phyloP scores from a whole-genome alignment of 2,797 vertebrate genomes.

The Hydrocynus forskahlii region DNA sequence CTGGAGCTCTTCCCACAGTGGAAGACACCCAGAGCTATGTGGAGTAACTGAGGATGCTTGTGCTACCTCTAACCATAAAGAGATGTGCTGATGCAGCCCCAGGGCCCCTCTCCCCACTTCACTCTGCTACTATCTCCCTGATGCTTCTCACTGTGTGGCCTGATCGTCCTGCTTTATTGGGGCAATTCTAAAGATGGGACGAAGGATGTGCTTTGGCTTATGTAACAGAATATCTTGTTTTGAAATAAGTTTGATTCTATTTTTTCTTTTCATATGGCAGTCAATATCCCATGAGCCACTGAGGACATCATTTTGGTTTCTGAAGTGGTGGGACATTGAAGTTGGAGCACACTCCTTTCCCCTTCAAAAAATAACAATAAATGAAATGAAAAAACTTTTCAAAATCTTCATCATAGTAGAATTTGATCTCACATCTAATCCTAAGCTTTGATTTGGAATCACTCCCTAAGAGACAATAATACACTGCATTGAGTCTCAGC shows the following conservation, averaged over 20 bases:
- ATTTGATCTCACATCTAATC: too few species aligned
- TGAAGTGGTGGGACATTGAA: neutral
- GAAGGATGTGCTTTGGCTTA: neutral
- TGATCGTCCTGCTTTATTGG: constrained; percentile 21
- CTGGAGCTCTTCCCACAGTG: neutral
- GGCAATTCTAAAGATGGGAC: constrained; percentile 17
- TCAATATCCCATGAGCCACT: neutral
- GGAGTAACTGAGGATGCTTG: neutral
- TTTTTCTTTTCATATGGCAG: neutral
- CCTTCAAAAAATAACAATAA: neutral
- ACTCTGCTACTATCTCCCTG: constrained; percentile 59
- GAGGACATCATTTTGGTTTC: neutral
- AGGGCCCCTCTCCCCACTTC: constrained; percentile 59
- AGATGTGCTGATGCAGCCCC: constrained; percentile 68
- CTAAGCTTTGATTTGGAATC: too few species aligned
- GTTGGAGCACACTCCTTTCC: neutral
- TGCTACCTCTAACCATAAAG: constrained; percentile 61
- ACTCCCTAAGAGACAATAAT: too few species aligned
- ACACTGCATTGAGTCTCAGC: too few species aligned
- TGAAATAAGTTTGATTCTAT: neutral
- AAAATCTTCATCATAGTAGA: too few species aligned
- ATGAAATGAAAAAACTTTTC: neutral
- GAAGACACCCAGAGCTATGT: neutral
- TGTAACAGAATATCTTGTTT: neutral
- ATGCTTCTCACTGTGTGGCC: constrained; percentile 31